These are phyloP conservation scores for Epirrita christyi DNA, from an alignment of 2,888 invertebrate genomes.

Conservation along the genomic window DNA sequence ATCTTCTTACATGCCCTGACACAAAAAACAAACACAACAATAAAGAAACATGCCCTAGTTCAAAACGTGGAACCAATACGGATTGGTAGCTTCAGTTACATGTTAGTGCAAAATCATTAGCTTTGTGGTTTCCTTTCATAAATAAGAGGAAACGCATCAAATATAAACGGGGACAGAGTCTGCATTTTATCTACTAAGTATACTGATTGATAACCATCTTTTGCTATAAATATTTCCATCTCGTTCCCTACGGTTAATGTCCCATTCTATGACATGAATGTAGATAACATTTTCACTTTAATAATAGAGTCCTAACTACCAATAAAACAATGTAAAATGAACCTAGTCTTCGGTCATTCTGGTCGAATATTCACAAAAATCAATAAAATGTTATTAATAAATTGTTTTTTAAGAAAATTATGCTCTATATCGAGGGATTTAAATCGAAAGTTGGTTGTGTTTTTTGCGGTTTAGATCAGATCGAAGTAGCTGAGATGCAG, in stretches of 20 bases:
- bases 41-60: no score
- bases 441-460: slow-evolving; percentile 44
- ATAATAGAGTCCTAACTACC: slow-evolving; percentile 41
- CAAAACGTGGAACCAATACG: no score
- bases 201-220: slow-evolving; percentile 14
- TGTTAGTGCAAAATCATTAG: no score
- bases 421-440: slow-evolving; percentile 44
- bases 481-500: slow-evolving; percentile 66
- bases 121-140: no score
- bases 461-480: slow-evolving; percentile 45
- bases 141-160: no score
- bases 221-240: slow-evolving; percentile 23
- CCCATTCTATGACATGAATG: slow-evolving; percentile 46
- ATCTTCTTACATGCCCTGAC: no score
- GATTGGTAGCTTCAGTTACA: no score
- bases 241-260: slow-evolving; percentile 36
- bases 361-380: slow-evolving; percentile 47
- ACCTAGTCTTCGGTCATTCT: slow-evolving; percentile 42
- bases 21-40: no score
- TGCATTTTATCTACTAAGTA: no score
- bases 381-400: slow-evolving; percentile 27
- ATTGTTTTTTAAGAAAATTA: slow-evolving; percentile 34
- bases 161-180: no score
- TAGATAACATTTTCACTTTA: slow-evolving; percentile 57
- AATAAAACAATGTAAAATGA: slow-evolving; percentile 35